Percentiles rank a stretch among this genome's conserved stretches.
Conservation (phyloP, 2,888 invertebrate genomes). For the Drosophila planitibia region DNA sequence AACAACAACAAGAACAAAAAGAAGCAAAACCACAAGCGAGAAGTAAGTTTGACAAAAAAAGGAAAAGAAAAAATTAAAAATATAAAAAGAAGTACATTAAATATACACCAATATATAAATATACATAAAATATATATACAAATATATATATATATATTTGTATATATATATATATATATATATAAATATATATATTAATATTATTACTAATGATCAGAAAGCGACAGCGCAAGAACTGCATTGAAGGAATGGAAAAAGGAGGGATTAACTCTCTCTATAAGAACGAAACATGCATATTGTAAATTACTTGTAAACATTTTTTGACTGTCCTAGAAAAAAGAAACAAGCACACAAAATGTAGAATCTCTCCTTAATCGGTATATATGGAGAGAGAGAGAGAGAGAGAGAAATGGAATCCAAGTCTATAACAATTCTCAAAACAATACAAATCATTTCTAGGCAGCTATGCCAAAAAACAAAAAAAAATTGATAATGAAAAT, state of each 20-base stretch:
- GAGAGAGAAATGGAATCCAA: slow-evolving; percentile 16
- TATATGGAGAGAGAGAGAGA: neutral
- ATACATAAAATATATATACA: slow-evolving; percentile 64
- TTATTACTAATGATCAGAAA: slow-evolving; percentile 40
- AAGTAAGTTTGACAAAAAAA: slow-evolving; percentile 53
- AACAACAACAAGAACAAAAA: slow-evolving; percentile 69
- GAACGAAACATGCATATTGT: slow-evolving; percentile 57
- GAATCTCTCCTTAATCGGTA: slow-evolving; percentile 34
- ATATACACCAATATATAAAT: slow-evolving; percentile 80
- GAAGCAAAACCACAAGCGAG: slow-evolving; percentile 30
- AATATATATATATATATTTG: slow-evolving; percentile 47
- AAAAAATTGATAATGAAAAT: slow-evolving; percentile 11
- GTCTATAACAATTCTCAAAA: slow-evolving; percentile 35
- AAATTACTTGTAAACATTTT: slow-evolving; percentile 63
- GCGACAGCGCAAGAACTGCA: slow-evolving; percentile 20
- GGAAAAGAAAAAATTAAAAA: slow-evolving; percentile 12
- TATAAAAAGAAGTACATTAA: slow-evolving; percentile 67
- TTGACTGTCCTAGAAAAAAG: slow-evolving; percentile 55
- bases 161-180: slow-evolving; percentile 43
- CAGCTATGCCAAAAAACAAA: slow-evolving; percentile 39
- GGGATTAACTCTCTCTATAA: slow-evolving; percentile 19
- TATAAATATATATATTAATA: slow-evolving; percentile 51
- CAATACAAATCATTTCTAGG: slow-evolving; percentile 50
- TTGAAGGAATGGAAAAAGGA: slow-evolving; percentile 1
- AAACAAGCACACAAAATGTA: slow-evolving; percentile 27